Conservation (phyloP, 1,140 invertebrate genomes). For the Bombyx mandarina region DNA sequence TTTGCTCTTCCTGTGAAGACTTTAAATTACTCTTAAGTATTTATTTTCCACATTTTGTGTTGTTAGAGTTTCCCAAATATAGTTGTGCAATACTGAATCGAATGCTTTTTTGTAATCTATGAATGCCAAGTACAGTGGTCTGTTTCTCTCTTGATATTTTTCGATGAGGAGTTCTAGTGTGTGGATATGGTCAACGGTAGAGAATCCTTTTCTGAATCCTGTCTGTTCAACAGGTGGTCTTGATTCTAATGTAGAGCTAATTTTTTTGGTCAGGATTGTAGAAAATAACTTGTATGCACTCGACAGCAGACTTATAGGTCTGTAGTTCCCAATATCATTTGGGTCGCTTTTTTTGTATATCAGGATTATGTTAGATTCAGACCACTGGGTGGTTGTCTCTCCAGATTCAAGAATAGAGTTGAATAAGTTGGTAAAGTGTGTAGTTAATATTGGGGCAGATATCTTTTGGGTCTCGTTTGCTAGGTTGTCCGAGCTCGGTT, state of each 20-base stretch:
- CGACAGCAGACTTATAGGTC: neutral
- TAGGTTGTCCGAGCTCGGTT: conserved; percentile 1
- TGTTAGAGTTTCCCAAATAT: conserved; percentile 6
- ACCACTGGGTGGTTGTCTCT: conserved; percentile 5
- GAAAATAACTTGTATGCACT: neutral
- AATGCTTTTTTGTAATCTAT: conserved; percentile 9
- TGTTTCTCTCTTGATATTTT: conserved; percentile 4
- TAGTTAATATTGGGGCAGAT: neutral
- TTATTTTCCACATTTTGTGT: conserved; percentile 4
- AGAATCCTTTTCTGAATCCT: conserved; percentile 9
- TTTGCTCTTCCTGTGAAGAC: neutral
- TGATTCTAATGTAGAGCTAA: conserved; percentile 5
- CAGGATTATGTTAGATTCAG: conserved; percentile 4
- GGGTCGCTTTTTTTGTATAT: conserved; percentile 9
- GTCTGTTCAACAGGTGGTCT: conserved; percentile 15
- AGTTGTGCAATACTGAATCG: conserved; percentile 6
- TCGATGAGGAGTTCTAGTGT: conserved; percentile 8
- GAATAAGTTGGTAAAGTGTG: conserved; percentile 2
- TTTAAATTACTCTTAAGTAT: conserved; percentile 4
- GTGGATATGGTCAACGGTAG: conserved; percentile 16
- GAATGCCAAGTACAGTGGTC: conserved; percentile 1
- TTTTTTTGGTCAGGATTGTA: too few species aligned
- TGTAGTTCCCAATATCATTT: conserved; percentile 1
- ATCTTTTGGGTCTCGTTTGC: conserved; percentile 4
- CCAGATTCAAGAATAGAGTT: conserved; percentile 4